A percentile compares a stretch with the other conserved stretches of the same genome.
Evolutionary conservation across 2,888 invertebrate genomes (phyloP).

Genomic region (Drosophila ustulata): DNA sequence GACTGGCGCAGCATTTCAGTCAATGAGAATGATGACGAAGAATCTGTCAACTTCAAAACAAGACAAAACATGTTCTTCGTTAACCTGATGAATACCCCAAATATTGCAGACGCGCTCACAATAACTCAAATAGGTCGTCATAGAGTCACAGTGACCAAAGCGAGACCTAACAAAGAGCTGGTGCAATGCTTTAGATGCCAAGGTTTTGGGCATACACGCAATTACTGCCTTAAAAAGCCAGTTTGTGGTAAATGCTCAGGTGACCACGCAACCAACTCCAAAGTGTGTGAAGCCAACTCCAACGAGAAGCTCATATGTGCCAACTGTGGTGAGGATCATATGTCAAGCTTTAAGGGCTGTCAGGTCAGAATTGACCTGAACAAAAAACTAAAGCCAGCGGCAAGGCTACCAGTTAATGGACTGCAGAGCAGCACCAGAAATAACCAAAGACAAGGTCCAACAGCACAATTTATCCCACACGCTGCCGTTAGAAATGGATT

Average conservation of each 20-base stretch:
- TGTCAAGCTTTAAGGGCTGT: conserved; percentile 3
- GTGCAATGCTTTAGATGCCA: too few species aligned
- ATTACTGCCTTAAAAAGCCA: too few species aligned
- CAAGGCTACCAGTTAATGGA: conserved; percentile 4
- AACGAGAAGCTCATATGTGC: too few species aligned
- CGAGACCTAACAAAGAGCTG: not conserved
- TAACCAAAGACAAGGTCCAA: not conserved
- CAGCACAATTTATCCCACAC: conserved; percentile 3
- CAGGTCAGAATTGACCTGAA: conserved; percentile 2
- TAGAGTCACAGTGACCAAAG: conserved; percentile 16
- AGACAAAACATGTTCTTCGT: conserved; percentile 6
- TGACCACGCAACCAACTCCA: conserved; percentile 2
- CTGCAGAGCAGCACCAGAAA: not conserved
- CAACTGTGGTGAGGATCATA: too few species aligned
- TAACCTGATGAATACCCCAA: too few species aligned
- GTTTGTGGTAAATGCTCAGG: conserved; percentile 18
- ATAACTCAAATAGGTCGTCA: conserved; percentile 23
- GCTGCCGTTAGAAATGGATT: conserved; percentile 7
- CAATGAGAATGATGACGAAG: conserved; percentile 2
- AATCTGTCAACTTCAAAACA: conserved; percentile 7
- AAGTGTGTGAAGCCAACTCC: not conserved
- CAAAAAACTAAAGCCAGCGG: conserved; percentile 11
- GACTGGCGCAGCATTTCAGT: conserved; percentile 7
- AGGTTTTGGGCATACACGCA: too few species aligned
- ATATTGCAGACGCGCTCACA: too few species aligned